Conservation (phyloP, 2,113 vertebrate genomes). For the Vicugna pacos region DNA sequence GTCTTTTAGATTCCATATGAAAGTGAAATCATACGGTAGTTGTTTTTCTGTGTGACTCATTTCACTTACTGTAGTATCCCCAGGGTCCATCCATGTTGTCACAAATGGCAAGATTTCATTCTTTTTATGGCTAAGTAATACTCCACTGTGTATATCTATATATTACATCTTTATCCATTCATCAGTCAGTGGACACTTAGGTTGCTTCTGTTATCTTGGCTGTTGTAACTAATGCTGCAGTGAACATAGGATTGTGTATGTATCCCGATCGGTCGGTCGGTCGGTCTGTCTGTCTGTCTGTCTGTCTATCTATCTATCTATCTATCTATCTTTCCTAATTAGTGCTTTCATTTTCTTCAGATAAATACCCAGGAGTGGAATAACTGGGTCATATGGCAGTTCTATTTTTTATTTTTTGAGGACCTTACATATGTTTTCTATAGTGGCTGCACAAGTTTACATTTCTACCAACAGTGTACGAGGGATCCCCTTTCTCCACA, state of each 20-base stretch:
- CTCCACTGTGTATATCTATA: fast-evolving
- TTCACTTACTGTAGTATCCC: not conserved
- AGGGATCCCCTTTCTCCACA: not conserved
- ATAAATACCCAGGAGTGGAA: not conserved
- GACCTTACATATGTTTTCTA: not conserved
- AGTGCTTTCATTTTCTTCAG: not conserved
- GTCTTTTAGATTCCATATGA: not conserved
- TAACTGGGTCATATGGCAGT: not conserved
- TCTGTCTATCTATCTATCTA: too few species aligned
- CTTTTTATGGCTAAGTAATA: not conserved
- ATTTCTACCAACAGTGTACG: not conserved
- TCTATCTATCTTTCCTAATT: not conserved
- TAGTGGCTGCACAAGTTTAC: not conserved
- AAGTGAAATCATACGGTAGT: not conserved
- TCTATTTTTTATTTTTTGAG: not conserved
- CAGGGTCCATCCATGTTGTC: not conserved
- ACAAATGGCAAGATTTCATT: not conserved
- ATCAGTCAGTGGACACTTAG: not conserved
- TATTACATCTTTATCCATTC: not conserved
- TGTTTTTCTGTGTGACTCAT: not conserved
- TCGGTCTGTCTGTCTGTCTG: too few species aligned
- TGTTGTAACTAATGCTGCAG: not conserved
- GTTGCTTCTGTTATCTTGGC: not conserved
- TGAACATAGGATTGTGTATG: too few species aligned
- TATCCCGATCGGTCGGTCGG: too few species aligned